Evolutionary conservation across 2,113 vertebrate genomes (phyloP).

Genomic region (Eulemur macaco): DNA sequence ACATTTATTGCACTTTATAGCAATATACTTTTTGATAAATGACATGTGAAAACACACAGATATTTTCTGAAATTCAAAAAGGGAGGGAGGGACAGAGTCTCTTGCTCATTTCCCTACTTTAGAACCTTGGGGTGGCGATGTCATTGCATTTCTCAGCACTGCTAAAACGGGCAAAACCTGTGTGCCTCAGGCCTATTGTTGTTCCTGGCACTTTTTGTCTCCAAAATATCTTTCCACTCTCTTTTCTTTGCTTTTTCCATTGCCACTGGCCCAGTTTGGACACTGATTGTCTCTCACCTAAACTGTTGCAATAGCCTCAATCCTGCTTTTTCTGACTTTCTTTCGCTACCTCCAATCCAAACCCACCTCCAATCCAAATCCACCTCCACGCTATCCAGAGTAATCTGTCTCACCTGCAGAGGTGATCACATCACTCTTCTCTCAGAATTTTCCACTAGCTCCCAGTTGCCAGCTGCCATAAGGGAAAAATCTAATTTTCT

Average conservation of each 20-base stretch:
- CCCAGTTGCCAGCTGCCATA: not conserved
- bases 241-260: not conserved
- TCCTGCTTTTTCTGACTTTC: not conserved
- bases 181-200: not conserved
- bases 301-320: not conserved
- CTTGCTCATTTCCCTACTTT: not conserved
- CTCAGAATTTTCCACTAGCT: not conserved
- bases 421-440: not conserved
- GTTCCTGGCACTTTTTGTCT: not conserved
- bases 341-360: not conserved
- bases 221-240: not conserved
- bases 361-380: not conserved
- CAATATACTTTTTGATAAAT: not conserved
- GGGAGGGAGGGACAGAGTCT: not conserved
- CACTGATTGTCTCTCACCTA: not conserved
- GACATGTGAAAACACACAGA: not conserved
- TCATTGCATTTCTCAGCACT: not conserved
- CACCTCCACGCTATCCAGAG: not conserved
- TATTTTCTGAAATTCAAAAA: not conserved
- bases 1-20: not conserved
- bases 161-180: not conserved
- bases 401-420: not conserved
- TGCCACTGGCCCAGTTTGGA: not conserved
- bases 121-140: not conserved
- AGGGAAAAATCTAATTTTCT: not conserved